A percentile compares a stretch with the other conserved stretches of the same genome.
Conservation (phyloP, 2,888 invertebrate species). For the Phragmatobia fuliginosa region DNA sequence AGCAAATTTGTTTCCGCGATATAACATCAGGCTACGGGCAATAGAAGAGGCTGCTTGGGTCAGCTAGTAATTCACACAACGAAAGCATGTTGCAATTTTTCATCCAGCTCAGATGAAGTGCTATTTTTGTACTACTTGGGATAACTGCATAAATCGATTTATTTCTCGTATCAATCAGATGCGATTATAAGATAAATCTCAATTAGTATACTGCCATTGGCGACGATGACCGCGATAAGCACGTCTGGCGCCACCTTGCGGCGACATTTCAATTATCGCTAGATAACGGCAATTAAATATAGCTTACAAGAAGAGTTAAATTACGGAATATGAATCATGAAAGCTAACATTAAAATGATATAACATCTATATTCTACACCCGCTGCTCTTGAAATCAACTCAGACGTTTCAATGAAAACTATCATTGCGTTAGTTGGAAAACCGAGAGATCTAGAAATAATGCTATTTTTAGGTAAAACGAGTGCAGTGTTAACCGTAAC, state of each 20-base stretch:
- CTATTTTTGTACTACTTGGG: background rate
- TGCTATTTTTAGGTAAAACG: background rate
- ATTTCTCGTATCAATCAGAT: slow-evolving; percentile 24
- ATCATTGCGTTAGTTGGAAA: background rate
- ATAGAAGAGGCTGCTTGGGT: no score
- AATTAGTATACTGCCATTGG: slow-evolving; percentile 69
- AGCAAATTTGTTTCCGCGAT: no score
- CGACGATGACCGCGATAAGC: slow-evolving; percentile 65
- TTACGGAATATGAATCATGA: slow-evolving; percentile 27
- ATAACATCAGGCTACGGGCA: no score
- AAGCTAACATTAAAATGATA: slow-evolving; percentile 33
- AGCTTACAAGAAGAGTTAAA: slow-evolving; percentile 36
- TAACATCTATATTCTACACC: background rate
- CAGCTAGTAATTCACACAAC: background rate
- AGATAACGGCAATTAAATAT: slow-evolving; percentile 61
- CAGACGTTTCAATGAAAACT: background rate
- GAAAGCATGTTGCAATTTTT: background rate
- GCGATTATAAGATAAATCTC: slow-evolving; percentile 51
- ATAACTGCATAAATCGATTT: background rate
- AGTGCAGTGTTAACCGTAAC: background rate
- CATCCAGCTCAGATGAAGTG: background rate
- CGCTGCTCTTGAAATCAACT: background rate
- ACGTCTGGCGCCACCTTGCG: slow-evolving; percentile 64
- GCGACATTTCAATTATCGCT: slow-evolving; percentile 66
- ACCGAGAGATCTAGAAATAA: background rate